Conservation (phyloP, 2,113 vertebrate genomes). For the Phalacrocorax pelagicus region DNA sequence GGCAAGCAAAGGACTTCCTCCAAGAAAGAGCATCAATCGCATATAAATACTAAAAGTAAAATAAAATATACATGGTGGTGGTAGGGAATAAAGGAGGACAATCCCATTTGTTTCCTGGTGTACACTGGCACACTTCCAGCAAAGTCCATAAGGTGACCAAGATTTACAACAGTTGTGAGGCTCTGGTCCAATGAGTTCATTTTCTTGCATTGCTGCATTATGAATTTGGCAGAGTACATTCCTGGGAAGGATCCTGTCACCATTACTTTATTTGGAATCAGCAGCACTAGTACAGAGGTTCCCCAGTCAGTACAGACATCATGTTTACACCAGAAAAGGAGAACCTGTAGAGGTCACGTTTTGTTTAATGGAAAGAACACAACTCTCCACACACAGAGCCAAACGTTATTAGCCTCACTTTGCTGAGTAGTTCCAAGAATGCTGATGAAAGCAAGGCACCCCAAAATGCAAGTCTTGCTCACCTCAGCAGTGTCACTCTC, state of each 20-base stretch:
- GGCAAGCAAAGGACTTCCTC: background rate
- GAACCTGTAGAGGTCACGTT: background rate
- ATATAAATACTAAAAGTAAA: background rate
- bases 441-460: background rate
- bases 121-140: background rate
- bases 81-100: background rate
- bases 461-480: background rate
- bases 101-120: background rate
- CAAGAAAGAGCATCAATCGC: background rate
- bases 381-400: background rate
- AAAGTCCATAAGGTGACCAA: background rate
- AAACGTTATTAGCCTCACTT: background rate
- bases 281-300: background rate
- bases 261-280: slow-evolving; percentile 52
- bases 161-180: slow-evolving; percentile 8
- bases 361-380: slow-evolving; percentile 46
- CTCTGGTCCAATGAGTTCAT: slow-evolving; percentile 2
- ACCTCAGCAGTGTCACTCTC: background rate
- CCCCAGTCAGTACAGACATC: background rate
- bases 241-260: background rate
- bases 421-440: background rate
- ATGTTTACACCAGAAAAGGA: slow-evolving; percentile 43
- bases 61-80: background rate
- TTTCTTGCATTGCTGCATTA: slow-evolving; percentile 4
- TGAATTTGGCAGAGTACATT: slow-evolving; percentile 11